phyloP scores from a whole-genome alignment of 2,113 vertebrate species.

The Tyto alba region DNA sequence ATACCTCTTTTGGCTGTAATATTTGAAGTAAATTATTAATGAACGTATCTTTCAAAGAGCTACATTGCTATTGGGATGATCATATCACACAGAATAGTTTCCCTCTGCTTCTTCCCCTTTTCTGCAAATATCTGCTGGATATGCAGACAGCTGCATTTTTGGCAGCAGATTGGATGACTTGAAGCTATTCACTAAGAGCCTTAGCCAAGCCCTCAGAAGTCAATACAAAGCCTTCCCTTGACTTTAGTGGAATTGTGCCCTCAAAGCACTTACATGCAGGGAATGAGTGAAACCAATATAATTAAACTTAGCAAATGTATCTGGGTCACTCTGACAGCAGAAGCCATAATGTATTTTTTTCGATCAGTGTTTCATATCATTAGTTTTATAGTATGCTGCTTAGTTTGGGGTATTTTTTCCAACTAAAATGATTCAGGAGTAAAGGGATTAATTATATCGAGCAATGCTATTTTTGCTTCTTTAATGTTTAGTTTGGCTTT shows the following conservation, averaged over 20 bases:
- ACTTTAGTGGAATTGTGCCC: slow-evolving; percentile 22
- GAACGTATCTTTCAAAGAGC: background rate
- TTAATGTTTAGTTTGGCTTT: background rate
- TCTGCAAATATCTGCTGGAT: slow-evolving; percentile 21
- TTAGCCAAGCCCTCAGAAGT: slow-evolving; percentile 34
- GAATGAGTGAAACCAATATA: slow-evolving; percentile 23
- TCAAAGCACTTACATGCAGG: background rate
- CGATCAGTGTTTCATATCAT: background rate
- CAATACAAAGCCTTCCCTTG: slow-evolving; percentile 40
- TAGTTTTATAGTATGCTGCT: background rate
- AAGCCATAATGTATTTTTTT: background rate
- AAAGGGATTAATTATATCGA: background rate
- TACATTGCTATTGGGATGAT: background rate
- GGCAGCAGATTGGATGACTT: slow-evolving; percentile 16
- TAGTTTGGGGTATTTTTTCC: background rate
- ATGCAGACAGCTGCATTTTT: slow-evolving; percentile 39
- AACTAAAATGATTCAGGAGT: background rate
- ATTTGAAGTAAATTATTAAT: background rate
- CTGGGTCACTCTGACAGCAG: slow-evolving; percentile 18
- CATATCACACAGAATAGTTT: background rate
- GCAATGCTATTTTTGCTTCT: background rate
- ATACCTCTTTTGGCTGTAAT: background rate
- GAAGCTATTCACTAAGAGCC: slow-evolving; percentile 28
- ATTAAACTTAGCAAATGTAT: slow-evolving; percentile 34
- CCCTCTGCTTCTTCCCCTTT: background rate